A percentile compares a stretch with the other conserved stretches of the same genome.
These are phyloP conservation scores for Hyposmocoma kahamanoa DNA, from an alignment of 1,140 invertebrate species.

Conservation along the genomic window DNA sequence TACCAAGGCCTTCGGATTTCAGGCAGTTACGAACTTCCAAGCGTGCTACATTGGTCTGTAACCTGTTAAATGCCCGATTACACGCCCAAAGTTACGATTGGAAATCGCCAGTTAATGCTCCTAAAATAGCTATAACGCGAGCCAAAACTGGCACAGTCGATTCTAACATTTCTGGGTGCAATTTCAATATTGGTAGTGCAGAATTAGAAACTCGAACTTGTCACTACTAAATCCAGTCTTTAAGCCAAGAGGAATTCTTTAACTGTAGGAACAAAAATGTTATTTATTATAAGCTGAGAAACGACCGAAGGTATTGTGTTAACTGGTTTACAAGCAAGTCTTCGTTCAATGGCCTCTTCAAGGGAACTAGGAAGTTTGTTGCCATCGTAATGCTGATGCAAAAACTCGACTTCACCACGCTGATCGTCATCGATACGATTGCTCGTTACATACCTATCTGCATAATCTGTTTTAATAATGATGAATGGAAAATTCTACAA, in stretches of 20 bases:
- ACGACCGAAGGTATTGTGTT: too few relatives aligned
- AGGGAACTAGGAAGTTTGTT: conserved; percentile 44
- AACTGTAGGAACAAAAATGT: too few relatives aligned
- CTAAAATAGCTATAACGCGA: too few relatives aligned
- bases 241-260: too few relatives aligned
- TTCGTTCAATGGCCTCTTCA: conserved; percentile 48
- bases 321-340: conserved; percentile 7
- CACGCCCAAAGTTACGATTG: conserved; percentile 9
- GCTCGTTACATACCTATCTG: conserved; percentile 14
- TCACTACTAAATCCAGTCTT: too few relatives aligned
- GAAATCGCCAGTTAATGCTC: too few relatives aligned
- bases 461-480: conserved; percentile 17
- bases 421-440: conserved; percentile 14
- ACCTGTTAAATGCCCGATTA: conserved; percentile 29
- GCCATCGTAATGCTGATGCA: conserved; percentile 12
- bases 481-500: too few relatives aligned
- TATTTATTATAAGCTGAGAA: too few relatives aligned
- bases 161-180: too few relatives aligned
- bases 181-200: too few relatives aligned
- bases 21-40: conserved; percentile 30
- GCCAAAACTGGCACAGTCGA: too few relatives aligned
- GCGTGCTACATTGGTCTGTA: conserved; percentile 2
- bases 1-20: conserved; percentile 60
- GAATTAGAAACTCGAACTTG: too few relatives aligned
- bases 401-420: conserved; percentile 32